These are phyloP conservation scores for Antitype chi DNA, from an alignment of 2,888 invertebrate species.

Conservation along the genomic window DNA sequence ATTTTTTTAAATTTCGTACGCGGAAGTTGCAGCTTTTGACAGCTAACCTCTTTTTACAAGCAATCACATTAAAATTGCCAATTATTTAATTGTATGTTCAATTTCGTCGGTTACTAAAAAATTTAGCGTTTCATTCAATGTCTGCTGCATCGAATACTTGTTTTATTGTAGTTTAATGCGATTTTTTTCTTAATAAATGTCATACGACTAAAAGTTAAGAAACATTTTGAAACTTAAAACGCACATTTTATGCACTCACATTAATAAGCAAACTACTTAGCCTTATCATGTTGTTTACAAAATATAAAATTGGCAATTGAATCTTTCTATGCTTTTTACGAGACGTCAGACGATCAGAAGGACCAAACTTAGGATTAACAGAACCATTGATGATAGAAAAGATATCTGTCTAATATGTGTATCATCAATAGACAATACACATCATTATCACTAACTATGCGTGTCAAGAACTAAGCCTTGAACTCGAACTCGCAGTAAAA, in stretches of 20 bases:
- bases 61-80: slow-evolving; percentile 32
- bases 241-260: neutral
- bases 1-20: slow-evolving; percentile 48
- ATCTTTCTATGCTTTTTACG: neutral
- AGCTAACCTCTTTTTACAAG: slow-evolving; percentile 50
- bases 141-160: slow-evolving; percentile 3
- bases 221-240: neutral
- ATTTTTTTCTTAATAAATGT: slow-evolving; percentile 13
- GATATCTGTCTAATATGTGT: neutral
- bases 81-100: slow-evolving; percentile 20
- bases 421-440: slow-evolving; percentile 18
- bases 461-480: slow-evolving; percentile 58
- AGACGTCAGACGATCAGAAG: neutral
- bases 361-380: neutral
- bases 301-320: neutral
- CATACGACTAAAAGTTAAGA: neutral
- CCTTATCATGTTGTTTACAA: neutral
- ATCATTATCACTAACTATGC: slow-evolving; percentile 37
- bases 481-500: slow-evolving; percentile 55
- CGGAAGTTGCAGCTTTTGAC: slow-evolving; percentile 60
- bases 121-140: neutral
- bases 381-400: neutral
- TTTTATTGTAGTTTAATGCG: neutral
- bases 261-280: neutral
- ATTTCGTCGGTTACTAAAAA: slow-evolving; percentile 14